A percentile compares a stretch with the other conserved stretches of the same genome.
Evolutionary conservation across 2,797 vertebrate species (phyloP).

Genomic region (Hypotaenidia okinawae): DNA sequence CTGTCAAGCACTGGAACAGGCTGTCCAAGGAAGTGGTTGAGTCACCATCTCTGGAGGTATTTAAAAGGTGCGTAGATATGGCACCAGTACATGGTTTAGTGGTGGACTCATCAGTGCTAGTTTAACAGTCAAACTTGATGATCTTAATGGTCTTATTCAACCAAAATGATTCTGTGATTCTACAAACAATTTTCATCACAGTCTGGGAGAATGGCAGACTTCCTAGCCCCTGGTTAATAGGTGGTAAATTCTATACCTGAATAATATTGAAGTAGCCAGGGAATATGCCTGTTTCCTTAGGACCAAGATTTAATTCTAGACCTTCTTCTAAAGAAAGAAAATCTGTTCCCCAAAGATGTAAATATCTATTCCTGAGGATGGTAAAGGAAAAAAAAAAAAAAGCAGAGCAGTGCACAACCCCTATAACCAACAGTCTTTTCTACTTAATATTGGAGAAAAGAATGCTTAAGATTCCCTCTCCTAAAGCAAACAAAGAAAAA

Average conservation of each 20-base stretch:
- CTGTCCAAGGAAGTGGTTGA: not conserved
- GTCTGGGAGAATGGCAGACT: not conserved
- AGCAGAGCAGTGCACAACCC: fast-evolving
- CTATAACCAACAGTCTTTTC: not conserved
- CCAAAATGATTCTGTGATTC: not conserved
- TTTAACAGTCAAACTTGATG: not conserved
- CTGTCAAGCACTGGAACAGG: not conserved
- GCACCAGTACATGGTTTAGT: not conserved
- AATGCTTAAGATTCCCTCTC: not conserved
- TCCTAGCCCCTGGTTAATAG: not conserved
- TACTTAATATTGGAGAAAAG: not conserved
- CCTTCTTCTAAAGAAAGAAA: not conserved
- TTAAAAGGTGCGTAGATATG: not conserved
- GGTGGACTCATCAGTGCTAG: not conserved
- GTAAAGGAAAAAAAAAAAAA: not conserved
- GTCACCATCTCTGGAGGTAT: not conserved
- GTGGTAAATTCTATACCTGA: not conserved
- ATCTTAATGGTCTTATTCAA: not conserved
- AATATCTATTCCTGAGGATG: not conserved
- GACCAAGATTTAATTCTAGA: not conserved
- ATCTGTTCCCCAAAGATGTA: not conserved
- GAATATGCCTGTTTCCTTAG: not conserved
- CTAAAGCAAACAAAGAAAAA: not conserved
- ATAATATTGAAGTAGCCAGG: not conserved
- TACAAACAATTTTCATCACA: not conserved